Conservation (phyloP, 2,113 vertebrate genomes). For the Carlito syrichta region DNA sequence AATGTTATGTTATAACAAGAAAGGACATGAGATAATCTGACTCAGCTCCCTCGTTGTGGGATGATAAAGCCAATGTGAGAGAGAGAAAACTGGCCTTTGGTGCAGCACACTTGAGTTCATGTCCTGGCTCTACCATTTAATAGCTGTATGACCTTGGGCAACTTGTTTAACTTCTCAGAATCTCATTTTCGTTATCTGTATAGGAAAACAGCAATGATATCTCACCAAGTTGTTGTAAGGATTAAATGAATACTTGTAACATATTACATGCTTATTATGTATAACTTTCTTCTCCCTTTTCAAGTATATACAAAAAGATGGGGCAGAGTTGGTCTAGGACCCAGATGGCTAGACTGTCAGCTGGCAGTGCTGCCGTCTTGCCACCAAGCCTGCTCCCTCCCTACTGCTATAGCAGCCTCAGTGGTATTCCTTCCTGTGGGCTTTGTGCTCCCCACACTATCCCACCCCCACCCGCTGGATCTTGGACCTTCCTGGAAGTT, state of each 20-base stretch:
- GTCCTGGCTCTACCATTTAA: background rate
- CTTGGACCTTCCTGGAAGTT: background rate
- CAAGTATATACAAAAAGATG: background rate
- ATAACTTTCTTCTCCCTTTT: constrained; percentile 26
- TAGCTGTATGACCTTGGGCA: background rate
- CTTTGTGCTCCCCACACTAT: background rate
- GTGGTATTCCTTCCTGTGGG: too few species aligned
- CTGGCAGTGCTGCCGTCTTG: background rate
- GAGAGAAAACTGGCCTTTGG: background rate
- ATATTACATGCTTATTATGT: background rate
- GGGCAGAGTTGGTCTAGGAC: background rate
- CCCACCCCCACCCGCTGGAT: background rate
- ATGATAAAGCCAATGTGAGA: background rate
- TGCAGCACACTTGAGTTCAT: background rate
- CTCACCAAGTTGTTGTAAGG: background rate
- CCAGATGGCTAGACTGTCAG: background rate
- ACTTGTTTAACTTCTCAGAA: background rate
- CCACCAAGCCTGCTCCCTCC: background rate
- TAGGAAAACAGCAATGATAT: background rate
- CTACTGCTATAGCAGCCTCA: background rate
- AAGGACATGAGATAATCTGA: background rate
- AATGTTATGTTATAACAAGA: background rate
- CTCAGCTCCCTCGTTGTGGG: background rate
- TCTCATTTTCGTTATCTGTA: background rate
- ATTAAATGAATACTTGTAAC: constrained; percentile 32